Evolutionary conservation across 2,888 invertebrate species (phyloP).

Genomic region (Tineola bisselliella): DNA sequence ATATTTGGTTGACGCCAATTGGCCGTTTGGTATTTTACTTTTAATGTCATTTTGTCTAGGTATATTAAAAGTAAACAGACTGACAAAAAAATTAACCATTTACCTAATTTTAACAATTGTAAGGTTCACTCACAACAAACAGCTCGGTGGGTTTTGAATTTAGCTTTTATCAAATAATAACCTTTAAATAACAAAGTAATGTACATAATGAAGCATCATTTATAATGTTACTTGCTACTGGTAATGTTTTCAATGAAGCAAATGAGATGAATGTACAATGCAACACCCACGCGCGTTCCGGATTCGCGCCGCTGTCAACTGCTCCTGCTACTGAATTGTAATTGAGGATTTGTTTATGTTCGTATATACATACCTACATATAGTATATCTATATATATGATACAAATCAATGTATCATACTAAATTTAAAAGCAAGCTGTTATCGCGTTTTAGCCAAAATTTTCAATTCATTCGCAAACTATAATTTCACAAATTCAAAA

Average conservation of each 20-base stretch:
- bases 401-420: background rate
- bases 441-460: background rate
- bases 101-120: too few relatives aligned
- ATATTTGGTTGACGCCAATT: too few relatives aligned
- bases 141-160: too few relatives aligned
- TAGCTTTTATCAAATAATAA: background rate
- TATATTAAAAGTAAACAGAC: too few relatives aligned
- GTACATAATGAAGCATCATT: background rate
- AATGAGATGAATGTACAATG: constrained; percentile 54
- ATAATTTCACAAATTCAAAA: constrained; percentile 10
- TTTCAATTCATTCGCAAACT: constrained; percentile 8
- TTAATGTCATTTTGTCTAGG: too few relatives aligned
- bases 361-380: background rate
- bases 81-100: too few relatives aligned
- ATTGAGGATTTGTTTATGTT: constrained; percentile 1
- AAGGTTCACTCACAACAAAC: too few relatives aligned
- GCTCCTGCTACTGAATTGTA: constrained; percentile 17
- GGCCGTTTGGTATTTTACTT: too few relatives aligned
- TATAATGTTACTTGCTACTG: background rate
- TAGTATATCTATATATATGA: too few relatives aligned
- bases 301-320: constrained; percentile 34
- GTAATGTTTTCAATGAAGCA: constrained; percentile 36
- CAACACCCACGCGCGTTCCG: constrained; percentile 38
- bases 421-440: background rate
- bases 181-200: background rate